Base-by-base conservation (phyloP, 1,140 invertebrate species). In the Ceratosolen fusciceps region DNA sequence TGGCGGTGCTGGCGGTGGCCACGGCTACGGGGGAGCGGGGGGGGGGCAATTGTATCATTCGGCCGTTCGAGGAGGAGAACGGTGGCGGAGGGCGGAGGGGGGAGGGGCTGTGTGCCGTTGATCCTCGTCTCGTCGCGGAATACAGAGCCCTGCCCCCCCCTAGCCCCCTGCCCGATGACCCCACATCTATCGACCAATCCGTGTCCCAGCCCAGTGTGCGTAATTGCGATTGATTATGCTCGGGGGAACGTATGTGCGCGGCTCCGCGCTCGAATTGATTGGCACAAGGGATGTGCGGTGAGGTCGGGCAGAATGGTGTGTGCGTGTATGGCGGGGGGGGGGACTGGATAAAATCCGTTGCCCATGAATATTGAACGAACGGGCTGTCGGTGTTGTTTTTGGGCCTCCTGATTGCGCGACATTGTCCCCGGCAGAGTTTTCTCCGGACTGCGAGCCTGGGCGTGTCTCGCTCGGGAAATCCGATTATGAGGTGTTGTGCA, bases 141-240 rank as follows among this genome's bases (percentile, higher is more conserved):
- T 52, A 24, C n/a, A n/a, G n/a, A n/a, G n/a, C n/a, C n/a, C n/a
- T n/a, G n/a, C n/a, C n/a, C n/a, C n/a, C n/a, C n/a, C n/a, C n/a
- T n/a, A n/a, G n/a, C n/a, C n/a, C n/a, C n/a, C n/a, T n/a, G n/a
- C n/a, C n/a, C n/a, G n/a, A n/a, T n/a, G n/a, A n/a, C n/a, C n/a
- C n/a, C n/a, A n/a, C n/a, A n/a, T n/a, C n/a, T n/a, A n/a, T n/a
- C n/a, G n/a, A n/a, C n/a, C n/a, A n/a, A n/a, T n/a, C n/a, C n/a
- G n/a, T n/a, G n/a, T n/a, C n/a, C n/a, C n/a, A n/a, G n/a, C n/a
- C n/a, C 12, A 49, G 14, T 43, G 26, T n/a, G 29, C 43, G 77
- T 78, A 78, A 78, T 78, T 72, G 68, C 68, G 77, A 78, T 78
- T 74, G 70, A 79, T 79, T 79, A 79, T 79, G 71, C 77, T 43